These are phyloP conservation scores for Chironomus riparius DNA, from an alignment of 2,888 invertebrate genomes.

Conservation along the genomic window DNA sequence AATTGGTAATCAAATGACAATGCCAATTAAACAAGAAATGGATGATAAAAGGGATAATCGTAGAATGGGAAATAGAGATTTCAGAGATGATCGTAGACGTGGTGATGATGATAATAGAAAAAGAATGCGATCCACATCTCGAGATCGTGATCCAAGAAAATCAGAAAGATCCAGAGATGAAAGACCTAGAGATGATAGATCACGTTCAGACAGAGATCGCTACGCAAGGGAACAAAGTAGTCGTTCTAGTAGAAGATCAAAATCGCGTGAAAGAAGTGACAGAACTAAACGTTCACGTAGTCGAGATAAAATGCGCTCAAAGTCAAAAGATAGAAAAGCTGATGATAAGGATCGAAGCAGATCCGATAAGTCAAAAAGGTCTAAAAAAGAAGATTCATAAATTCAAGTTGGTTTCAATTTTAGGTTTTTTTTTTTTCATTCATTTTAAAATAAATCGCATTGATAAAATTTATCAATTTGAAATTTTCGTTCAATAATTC, in stretches of 20 bases:
- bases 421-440: neutral
- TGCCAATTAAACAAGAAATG: constrained; percentile 37
- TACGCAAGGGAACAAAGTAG: constrained; percentile 30
- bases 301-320: constrained; percentile 32
- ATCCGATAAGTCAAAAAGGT: constrained; percentile 5
- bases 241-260: constrained; percentile 35
- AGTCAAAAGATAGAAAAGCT: constrained; percentile 33
- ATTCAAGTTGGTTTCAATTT: neutral
- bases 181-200: constrained; percentile 31
- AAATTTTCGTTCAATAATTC: neutral
- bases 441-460: neutral
- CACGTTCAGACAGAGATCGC: constrained; percentile 34
- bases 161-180: constrained; percentile 44
- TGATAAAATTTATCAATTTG: neutral
- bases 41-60: constrained; percentile 7
- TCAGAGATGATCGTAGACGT: constrained; percentile 12
- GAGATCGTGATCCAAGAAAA: constrained; percentile 47
- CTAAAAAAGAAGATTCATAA: constrained; percentile 13
- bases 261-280: constrained; percentile 34
- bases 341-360: constrained; percentile 28
- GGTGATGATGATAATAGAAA: constrained; percentile 13
- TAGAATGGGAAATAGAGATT: neutral
- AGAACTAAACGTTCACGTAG: constrained; percentile 34
- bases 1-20: constrained; percentile 33
- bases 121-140: constrained; percentile 28